Evolutionary conservation across 1,140 invertebrate genomes (phyloP), one percentile per base, ranked within the genome.

Genomic region (Drosophila santomea): DNA sequence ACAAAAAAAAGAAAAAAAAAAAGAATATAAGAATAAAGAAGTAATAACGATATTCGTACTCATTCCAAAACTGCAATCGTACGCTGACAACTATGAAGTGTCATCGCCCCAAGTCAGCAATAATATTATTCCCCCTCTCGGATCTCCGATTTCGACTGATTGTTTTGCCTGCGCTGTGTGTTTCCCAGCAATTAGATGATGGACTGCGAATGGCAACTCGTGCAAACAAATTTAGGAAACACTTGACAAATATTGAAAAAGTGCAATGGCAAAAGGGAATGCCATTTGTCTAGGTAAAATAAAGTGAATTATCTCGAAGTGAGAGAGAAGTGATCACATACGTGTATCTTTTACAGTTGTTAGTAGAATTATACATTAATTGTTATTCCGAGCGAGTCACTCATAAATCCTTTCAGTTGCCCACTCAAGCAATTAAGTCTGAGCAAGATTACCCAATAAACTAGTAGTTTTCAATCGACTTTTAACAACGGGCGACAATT

Each of bases 111-210:
- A 78, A 82, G 82, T 78, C 83, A 75, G 66, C 78, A 72, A 68
- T 78, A 82, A 82, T 78, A 82, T 78, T 74, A 78, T 78, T 78
- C 64, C 64, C 52, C 64, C 62, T 41, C 79, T 51, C 48, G 20
- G 36, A 36, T 25, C 57, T 48, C 54, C 45, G 51, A 50, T 69
- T 63, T 58, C n/a, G 55, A 57, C 57, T 81, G 76, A 78, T 84
- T 83, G 81, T 83, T 72, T 79, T 51, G 59, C 45, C 63, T 48
- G 36, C 39, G 47, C 17, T 17, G 43, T 77, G 66, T 80, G 64
- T 80, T 85, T 85, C 81, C 77, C 73, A 85, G 81, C 81, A 85
- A 85, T 84, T 84, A 84, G 72, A 68, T 56, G 73, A 74, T 66
- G 73, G 69, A n/a, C 56, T 82, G 57, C 61, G 83, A 82, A 71